Evolutionary conservation across 2,797 vertebrate genomes (phyloP), one percentile per base, ranked within the genome.

Genomic region (Chromobotia macracanthus): DNA sequence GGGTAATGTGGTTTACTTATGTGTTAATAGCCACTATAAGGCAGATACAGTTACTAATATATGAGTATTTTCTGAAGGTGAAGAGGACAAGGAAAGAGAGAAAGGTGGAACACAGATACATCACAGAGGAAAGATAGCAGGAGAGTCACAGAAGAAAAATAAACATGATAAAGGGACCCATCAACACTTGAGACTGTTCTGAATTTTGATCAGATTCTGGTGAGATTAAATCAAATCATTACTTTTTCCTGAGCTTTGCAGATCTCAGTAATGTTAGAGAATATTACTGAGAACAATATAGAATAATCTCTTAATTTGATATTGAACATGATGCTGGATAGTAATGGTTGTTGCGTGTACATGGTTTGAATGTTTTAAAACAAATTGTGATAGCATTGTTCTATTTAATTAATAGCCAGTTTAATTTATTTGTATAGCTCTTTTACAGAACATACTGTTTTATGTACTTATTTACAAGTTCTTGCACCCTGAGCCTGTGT

Each of bases 161-260:
- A 1, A 48, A 61, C 35, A 75, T 70, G 81, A 93, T 93, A 90
- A 88, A 82, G 58, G 89, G 92, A 79, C 90, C 86, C 48, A 92
- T 92, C 89, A 93, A 93, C 84, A 93, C 92, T 91, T 87, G 90
- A 94, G 86, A 93, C 91, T 0, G 91, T 91, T 83, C 86, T 92
- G 84, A 94, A 94, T 80, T 87, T 92, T 69, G 92, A 94, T 86
- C 91, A 94, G 44, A 90, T 92, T 82, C 89, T 91, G 93, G 93
- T 94, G 92, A 94, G 92, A 74, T 23, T 80, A 51, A 11, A 77
- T 18, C 19, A 23, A 75, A 18, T 18, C 5, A 15, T 19, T 51
- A 44, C n/a, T 23, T 28, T 74, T 79, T 55, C 28, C 11, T 51
- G 18, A 48, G 16, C 48, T n/a, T 12, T 18, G 7, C n/a, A n/a